Evolutionary conservation across 2,113 vertebrate genomes (phyloP), one percentile per base, ranked within the genome.

Genomic region (Pelobates fuscus): DNA sequence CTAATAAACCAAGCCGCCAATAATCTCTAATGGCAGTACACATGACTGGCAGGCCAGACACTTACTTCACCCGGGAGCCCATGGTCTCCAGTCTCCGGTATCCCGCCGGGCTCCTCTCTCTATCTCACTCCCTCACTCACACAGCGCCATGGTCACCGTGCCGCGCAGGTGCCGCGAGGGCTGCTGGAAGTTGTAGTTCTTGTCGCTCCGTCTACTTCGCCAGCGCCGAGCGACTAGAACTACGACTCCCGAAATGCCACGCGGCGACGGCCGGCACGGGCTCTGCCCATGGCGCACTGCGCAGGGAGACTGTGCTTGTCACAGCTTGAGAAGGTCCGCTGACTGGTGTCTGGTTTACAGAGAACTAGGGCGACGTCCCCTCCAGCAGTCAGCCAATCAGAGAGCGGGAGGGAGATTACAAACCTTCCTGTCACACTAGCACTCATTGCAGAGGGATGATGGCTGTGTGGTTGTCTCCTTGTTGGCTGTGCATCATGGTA

Each of bases 31-130:
- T 37, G 5, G 5, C 32, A 37, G 17, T 14, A 15, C 44, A 17
- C 12, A 17, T 5, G 11, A 49, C 12, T 49, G 3, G 44, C 25
- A 14, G 23, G 66, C 73, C 81, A 79, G 60, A 60, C 85, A 90
- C 91, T 91, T 88, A 92, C 91, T 89, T 92, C 86, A 92, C 87
- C 84, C 91, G 84, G 90, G 91, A 91, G 83, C 90, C 90, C 91
- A 91, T 92, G 88, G 86, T 90, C 86, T 87, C 87, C 78, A 77
- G 81, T 82, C 82, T 85, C 82, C 88, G 85, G 89, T 84, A 81
- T 87, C 87, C 85, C 55, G 54, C 72, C 68, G 81, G 82, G 81
- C 30, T 54, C 23, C 26, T 66, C 49, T 57, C 71, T 32, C 32
- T 43, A 80, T 80, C 81, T 78, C 78, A 80, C 49, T 57, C 71